phyloP scores from a whole-genome alignment of 2,888 invertebrate genomes.

The Onchidella celtica region DNA sequence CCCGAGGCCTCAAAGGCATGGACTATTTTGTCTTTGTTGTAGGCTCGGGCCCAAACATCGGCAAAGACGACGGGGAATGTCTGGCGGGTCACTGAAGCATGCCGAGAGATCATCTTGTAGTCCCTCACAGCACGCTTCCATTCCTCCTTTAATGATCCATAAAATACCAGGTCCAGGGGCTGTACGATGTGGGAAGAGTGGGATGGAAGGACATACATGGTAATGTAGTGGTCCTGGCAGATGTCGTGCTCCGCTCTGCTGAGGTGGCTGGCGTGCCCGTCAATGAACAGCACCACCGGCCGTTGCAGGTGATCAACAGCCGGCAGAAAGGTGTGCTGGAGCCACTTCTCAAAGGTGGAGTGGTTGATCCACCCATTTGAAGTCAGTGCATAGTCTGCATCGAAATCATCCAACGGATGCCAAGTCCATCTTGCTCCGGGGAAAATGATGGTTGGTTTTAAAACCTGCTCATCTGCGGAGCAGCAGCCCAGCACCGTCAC shows the following conservation, averaged over 20 bases:
- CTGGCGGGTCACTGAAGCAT: neutral
- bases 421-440: too few relatives aligned
- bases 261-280: constrained; percentile 13
- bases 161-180: constrained; percentile 22
- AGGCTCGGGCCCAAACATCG: constrained; percentile 10
- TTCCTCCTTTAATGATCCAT: neutral
- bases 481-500: constrained; percentile 14
- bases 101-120: neutral
- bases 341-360: constrained; percentile 2
- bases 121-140: neutral
- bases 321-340: constrained; percentile 19
- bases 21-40: neutral
- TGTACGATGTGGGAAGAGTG: constrained; percentile 11
- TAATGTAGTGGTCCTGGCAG: neutral
- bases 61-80: neutral
- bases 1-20: constrained; percentile 16
- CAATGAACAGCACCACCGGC: constrained; percentile 8
- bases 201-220: neutral
- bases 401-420: too few relatives aligned
- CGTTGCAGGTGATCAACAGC: neutral
- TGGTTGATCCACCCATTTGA: constrained; percentile 17
- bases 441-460: neutral
- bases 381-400: too few relatives aligned
- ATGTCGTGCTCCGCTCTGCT: neutral
- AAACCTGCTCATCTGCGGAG: constrained; percentile 1